Evolutionary conservation across 2,113 vertebrate genomes (phyloP), one percentile per base, ranked within the genome.

Genomic region (Gobiocypris rarus): DNA sequence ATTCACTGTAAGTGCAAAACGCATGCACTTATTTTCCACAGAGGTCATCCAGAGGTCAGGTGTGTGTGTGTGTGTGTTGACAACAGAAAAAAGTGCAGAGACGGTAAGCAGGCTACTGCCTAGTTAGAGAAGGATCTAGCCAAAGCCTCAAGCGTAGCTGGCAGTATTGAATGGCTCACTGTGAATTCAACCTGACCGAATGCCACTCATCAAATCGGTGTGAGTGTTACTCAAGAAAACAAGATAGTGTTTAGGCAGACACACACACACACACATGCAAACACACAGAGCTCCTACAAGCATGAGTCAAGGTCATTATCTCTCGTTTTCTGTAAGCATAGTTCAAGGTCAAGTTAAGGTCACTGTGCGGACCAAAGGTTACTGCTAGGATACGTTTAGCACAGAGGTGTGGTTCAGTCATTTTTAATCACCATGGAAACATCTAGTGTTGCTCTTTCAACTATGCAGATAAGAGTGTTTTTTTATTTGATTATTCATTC

Each of bases 271-370:
- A 43, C n/a, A 28, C 5, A 3, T 0, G 2, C 31, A 34, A 5
- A 76, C 50, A 45, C 22, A 7, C 15, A 28, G 26, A 54, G 79
- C 41, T 24, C 28, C 22, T 78, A 14, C 13, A 7, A 63, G 59
- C 50, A 28, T 22, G 59, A 77, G 67, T 78, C 87, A 88, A 86
- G 81, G 87, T 81, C 81, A 73, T 48, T 45, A 17, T 61, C 74
- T 58, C 75, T 52, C 58, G 26, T 65, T 63, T 50, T 3, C 7
- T 63, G 48, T 6, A 9, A 63, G 38, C 31, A 24, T 15, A 67
- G 84, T 63, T 86, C 84, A 88, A 88, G 87, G 87, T 83, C 84
- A 85, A 50, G 26, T 28, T 75, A 83, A 85, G 87, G 87, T 88
- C 75, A 83, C 48, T 45, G 61, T 56, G 19, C 19, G 48, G 84